Evolutionary conservation across 30 jellyfish, hydroid and myxozoan genomes (phyloP), one percentile per base, ranked within the genome.

Genomic region (Aurelia coerulea): DNA sequence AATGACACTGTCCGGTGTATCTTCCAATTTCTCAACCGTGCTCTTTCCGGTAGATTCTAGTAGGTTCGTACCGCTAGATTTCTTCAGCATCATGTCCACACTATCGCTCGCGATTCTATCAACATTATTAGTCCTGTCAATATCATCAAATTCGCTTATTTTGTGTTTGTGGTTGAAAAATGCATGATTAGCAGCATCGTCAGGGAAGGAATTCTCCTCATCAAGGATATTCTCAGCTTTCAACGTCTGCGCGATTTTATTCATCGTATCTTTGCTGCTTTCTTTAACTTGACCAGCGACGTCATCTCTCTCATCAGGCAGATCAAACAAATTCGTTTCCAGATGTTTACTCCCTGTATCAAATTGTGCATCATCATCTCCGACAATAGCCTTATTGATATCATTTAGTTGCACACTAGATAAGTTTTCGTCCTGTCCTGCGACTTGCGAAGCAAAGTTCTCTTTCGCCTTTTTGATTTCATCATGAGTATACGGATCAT

Each of bases 281-380:
- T 68, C 68, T 17, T 68, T 75, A 7, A 81, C 91, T 23, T 88
- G 91, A 10, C 49, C 42, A 3, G 80, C 65, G 2, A 88, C 75
- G 23, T 75, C 87, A 2, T 68, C 89, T 79, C 73, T 59, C 59
- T 78, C 96, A 32, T 72, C 91, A 2, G 96, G 91, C 56, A 81
- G 13, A 54, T 88, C 96, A 54, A 64, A 88, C 72, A 88, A 8
- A 58, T 62, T 70, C 33, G 76, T 3, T 6, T 62, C 88, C 33
- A 41, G 10, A 64, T 64, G 76, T 59, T 35, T 62, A 33, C 77
- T 72, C 19, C 84, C 74, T 3, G 69, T 52, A 35, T 78, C 88
- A 18, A 84, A 84, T 53, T 84, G 76, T 0, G 53, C 78, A 16
- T 62, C 83, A 33, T 84, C 93, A 50, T 84, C 93, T 5, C 60